phyloP scores from a whole-genome alignment of 1,140 invertebrate genomes.

The Polyergus mexicanus region DNA sequence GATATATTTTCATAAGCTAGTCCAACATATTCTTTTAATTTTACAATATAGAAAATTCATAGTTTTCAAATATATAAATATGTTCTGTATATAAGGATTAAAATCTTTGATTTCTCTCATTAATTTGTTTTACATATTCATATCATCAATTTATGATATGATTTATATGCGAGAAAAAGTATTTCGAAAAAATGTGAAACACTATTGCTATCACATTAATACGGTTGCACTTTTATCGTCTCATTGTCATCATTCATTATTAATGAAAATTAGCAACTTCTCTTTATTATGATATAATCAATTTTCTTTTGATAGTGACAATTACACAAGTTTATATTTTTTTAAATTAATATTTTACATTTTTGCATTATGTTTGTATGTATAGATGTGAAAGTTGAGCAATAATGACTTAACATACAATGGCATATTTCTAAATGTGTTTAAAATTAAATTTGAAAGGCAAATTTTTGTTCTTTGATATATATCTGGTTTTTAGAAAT shows the following conservation, averaged over 20 bases:
- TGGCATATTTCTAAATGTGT: not conserved
- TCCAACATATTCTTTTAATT: constrained; percentile 71
- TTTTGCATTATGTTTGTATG: not conserved
- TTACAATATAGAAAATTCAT: constrained; percentile 43
- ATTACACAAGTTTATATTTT: constrained; percentile 10
- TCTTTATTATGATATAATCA: not conserved
- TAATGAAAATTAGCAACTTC: constrained; percentile 2
- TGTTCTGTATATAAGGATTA: constrained; percentile 7
- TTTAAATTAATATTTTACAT: constrained; percentile 31
- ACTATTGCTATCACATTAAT: not conserved
- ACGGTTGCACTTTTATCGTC: too few species aligned
- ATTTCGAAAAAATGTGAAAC: not conserved
- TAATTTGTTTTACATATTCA: constrained; percentile 34
- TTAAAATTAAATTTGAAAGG: constrained; percentile 7
- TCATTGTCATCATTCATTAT: not conserved
- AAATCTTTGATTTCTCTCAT: not conserved
- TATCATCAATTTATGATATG: constrained; percentile 20
- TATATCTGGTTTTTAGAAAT: not conserved
- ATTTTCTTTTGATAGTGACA: not conserved
- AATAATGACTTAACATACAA: not conserved
- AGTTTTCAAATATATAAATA: constrained; percentile 17
- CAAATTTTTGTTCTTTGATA: not conserved
- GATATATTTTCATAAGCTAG: constrained; percentile 82
- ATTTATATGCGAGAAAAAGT: not conserved
- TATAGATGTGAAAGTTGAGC: not conserved